Percentiles rank a stretch among this genome's conserved stretches.
phyloP scores from a whole-genome alignment of 1,140 invertebrate species.

The Leguminivora glycinivorella region DNA sequence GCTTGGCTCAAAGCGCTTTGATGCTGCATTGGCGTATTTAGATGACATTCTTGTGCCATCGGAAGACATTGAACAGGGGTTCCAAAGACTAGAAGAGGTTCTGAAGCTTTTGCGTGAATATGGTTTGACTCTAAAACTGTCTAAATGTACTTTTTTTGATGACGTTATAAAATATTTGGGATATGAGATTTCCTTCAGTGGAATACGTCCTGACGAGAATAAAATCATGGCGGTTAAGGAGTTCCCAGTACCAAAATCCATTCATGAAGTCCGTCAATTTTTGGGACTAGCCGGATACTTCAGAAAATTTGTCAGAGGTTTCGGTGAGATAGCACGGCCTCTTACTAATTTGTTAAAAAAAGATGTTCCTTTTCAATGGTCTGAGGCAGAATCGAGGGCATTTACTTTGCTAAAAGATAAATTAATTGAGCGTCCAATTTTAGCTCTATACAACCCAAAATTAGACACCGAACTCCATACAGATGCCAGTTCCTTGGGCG shows the following conservation, averaged over 20 bases:
- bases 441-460: constrained; percentile 53
- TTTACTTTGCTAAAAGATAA: constrained; percentile 35
- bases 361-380: constrained; percentile 45
- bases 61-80: constrained; percentile 44
- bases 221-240: constrained; percentile 36
- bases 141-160: constrained; percentile 38
- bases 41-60: constrained; percentile 41
- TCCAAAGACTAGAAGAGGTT: constrained; percentile 36
- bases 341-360: constrained; percentile 48
- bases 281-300: constrained; percentile 46
- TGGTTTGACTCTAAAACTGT: constrained; percentile 36
- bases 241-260: constrained; percentile 36
- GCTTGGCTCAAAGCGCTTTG: constrained; percentile 36
- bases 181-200: constrained; percentile 36
- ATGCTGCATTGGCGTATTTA: constrained; percentile 43
- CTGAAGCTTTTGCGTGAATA: constrained; percentile 29
- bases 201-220: constrained; percentile 35
- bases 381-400: constrained; percentile 36
- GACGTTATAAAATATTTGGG: constrained; percentile 39
- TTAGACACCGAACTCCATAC: constrained; percentile 48
- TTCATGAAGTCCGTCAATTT: constrained; percentile 41
- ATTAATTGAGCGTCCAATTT: constrained; percentile 43
- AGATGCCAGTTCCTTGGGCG: constrained; percentile 37
- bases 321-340: constrained; percentile 43
- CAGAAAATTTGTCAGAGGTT: constrained; percentile 43